Evolutionary conservation across 2,113 vertebrate genomes (phyloP).

Genomic region (Falco punctatus): DNA sequence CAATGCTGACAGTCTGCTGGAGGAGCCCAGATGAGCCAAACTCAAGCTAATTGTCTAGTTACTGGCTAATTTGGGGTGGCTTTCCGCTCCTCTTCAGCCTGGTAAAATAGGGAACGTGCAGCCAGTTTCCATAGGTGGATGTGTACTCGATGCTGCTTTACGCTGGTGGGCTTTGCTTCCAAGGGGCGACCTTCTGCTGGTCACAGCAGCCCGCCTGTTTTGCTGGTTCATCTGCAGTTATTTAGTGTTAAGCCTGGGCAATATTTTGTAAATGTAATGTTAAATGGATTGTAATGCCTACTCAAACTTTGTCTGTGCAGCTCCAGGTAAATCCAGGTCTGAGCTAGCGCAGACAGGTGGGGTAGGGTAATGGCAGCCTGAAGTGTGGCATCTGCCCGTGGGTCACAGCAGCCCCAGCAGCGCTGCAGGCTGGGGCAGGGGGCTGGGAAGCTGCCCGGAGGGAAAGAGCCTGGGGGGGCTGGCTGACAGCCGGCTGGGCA

Average conservation of each 20-base stretch:
- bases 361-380: background rate
- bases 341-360: background rate
- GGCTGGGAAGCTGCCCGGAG: background rate
- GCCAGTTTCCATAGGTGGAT: background rate
- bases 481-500: background rate
- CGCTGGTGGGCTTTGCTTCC: background rate
- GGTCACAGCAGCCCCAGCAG: background rate
- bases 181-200: background rate
- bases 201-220: background rate
- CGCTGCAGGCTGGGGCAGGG: background rate
- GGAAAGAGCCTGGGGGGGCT: background rate
- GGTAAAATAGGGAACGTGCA: background rate
- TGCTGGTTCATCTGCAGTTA: background rate
- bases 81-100: background rate
- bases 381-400: background rate
- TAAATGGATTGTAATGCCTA: background rate
- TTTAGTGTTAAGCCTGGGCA: background rate
- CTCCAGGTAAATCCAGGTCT: background rate
- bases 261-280: background rate
- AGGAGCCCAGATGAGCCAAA: background rate
- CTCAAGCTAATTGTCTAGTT: background rate
- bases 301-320: background rate
- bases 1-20: background rate
- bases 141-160: background rate
- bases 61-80: background rate